Base-by-base conservation (phyloP, 2,888 invertebrate species). In the Mycogona germanica region DNA sequence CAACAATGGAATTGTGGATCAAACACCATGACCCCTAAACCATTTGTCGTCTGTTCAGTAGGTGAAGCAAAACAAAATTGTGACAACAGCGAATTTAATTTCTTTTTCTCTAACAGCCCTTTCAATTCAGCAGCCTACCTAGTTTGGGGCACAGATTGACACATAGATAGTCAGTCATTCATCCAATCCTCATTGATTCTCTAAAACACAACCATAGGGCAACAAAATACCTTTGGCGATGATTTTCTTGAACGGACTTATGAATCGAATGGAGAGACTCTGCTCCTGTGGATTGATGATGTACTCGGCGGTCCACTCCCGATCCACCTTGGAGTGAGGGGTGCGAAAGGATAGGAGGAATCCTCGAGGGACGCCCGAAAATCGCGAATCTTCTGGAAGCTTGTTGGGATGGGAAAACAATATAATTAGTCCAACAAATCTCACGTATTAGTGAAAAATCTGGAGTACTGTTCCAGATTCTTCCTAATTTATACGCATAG, bases 311-410 rank as follows among this genome's bases (percentile, higher is more conserved):
- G 67, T 66, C 6, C 83, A 66, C 60, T 75, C 73, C 50, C 86
- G 79, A 58, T 80, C 76, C 28, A 82, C 75, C 60, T 75, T 73
- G 2, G 91, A 87, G 32, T 83, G 82, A 0, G 91, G 91, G 0
- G 91, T 91, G 63, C 87, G 82, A 62, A 89, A 86, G 0, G 80
- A 76, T 55, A 86, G 70, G 17, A 77, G 80, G 12, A 52, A 38
- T 50, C n/a, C 38, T 44, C 42, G 28, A 23, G 26, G 38, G 19
- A 37, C 19, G 38, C 35, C 35, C 19, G n/a, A 25, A n/a, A 14
- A 17, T 26, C 19, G 12, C 1, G 32, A 21, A 47, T 47, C 32
- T 47, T 14, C 17, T 47, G 47, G 32, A n/a, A 14, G 7, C 21
- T n/a, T n/a, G n/a, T n/a, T n/a, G n/a, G n/a, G n/a, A n/a, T 12